Base-by-base conservation (phyloP, 1,140 invertebrate species). In the Trachymyrmex septentrionalis region DNA sequence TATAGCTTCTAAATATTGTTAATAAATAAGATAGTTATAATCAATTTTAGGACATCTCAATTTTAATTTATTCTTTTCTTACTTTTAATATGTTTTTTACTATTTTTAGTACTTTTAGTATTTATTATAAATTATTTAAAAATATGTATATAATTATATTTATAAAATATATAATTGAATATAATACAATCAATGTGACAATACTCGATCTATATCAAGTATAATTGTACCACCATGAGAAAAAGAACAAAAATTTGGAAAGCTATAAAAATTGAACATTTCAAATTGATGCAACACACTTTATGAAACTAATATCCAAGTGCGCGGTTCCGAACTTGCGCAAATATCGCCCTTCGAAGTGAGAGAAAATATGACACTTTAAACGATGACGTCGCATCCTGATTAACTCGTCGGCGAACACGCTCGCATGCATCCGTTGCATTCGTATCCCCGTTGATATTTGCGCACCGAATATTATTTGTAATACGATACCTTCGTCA, bases 361-460 rank as follows among this genome's bases (percentile, higher is more conserved):
- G 64, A 53, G 59, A 88, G 88, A 90, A 90, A 90, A 90, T 67
- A 38, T 77, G 89, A 87, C 86, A 72, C 63, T 66, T 84, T 84
- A 73, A 84, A 84, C 86, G 88, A 90, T 90, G 89, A 91, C 90
- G 90, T 91, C 73, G 90, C 82, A 85, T 91, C 90, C 90, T 91
- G 89, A 91, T 91, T 91, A 91, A 91, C 71, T 81, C 55, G 9
- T 71, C 57, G 72, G 66, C 88, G 75, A 69, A 64, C 67, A 30
- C 21, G 64, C 10, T 81, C 55, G 80, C 69, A 82, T 19, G 82
- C 69, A 90, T 91, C 90, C 89, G 89, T 84, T 63, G 53, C 27
- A 44, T 78, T 76, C 34, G 16, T 55, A 71, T 80, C 71, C 38
- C 21, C 53, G 55, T 63, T 82, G 44, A 21, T 87, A 82, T 85